Percentiles rank a stretch among this genome's conserved stretches.
Evolutionary conservation across 2,888 invertebrate species (phyloP).

Genomic region (Galerucella calmariensis): DNA sequence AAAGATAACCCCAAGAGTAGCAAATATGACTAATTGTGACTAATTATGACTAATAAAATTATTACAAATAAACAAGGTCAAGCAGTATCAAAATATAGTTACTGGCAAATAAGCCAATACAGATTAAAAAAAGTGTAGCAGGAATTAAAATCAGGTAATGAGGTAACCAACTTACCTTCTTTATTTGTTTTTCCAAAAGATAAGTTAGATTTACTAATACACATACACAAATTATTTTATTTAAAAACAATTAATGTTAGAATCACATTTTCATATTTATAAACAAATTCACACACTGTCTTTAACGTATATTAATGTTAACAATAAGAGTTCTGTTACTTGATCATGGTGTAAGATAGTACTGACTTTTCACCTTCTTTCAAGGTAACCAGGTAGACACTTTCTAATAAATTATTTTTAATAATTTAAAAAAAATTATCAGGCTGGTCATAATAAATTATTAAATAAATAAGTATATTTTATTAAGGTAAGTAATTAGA

Average conservation of each 20-base stretch:
- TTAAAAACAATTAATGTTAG: background rate
- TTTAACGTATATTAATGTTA: conserved; percentile 1
- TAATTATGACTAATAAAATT: too few relatives aligned
- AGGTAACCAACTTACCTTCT: background rate
- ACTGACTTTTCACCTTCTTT: conserved; percentile 41
- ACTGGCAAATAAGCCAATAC: too few relatives aligned
- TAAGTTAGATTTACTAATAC: background rate
- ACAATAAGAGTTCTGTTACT: conserved; percentile 5
- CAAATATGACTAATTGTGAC: too few relatives aligned
- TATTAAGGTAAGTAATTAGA: background rate
- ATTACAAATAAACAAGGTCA: too few relatives aligned
- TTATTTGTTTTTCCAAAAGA: background rate
- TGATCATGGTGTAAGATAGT: background rate
- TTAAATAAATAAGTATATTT: background rate
- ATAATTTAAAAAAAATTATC: background rate
- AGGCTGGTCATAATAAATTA: background rate
- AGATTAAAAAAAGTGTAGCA: background rate
- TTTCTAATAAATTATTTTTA: conserved; percentile 14
- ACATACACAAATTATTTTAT: background rate
- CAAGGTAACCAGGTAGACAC: conserved; percentile 51
- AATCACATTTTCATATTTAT: conserved; percentile 14
- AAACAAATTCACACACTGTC: background rate
- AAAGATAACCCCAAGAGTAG: too few relatives aligned
- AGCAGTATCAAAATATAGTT: too few relatives aligned
- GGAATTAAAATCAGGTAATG: background rate